Evolutionary conservation across 92 coral and sea anemone genomes (phyloP).

Genomic region (Phymanthus crucifer): DNA sequence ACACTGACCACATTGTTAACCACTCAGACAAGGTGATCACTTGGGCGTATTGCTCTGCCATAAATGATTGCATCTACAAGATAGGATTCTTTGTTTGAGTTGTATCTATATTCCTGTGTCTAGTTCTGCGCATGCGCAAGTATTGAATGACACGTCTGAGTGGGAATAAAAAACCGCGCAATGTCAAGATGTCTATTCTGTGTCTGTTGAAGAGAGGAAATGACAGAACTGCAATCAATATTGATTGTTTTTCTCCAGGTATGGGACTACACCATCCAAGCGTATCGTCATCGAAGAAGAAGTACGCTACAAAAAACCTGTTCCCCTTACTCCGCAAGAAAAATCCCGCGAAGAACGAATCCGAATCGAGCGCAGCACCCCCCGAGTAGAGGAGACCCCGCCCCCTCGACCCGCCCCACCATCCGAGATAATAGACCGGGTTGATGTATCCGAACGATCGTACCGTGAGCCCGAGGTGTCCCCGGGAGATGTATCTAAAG

Average conservation of each 20-base stretch:
- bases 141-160: too few species aligned
- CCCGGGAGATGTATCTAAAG: constrained; percentile 15
- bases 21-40: too few species aligned
- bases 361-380: constrained; percentile 29
- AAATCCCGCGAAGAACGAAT: constrained; percentile 53
- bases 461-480: constrained; percentile 31
- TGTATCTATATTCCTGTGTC: too few species aligned
- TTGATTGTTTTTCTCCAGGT: not conserved
- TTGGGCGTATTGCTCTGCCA: too few species aligned
- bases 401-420: constrained; percentile 58
- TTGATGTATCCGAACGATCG: constrained; percentile 46
- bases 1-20: too few species aligned
- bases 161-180: too few species aligned
- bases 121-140: too few species aligned
- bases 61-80: too few species aligned
- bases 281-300: constrained; percentile 61
- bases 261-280: constrained; percentile 57
- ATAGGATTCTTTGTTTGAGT: too few species aligned
- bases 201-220: too few species aligned
- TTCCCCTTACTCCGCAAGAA: constrained; percentile 55
- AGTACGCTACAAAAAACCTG: constrained; percentile 55
- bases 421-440: constrained; percentile 31
- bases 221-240: not conserved
- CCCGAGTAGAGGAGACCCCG: constrained; percentile 39
- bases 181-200: too few species aligned